Base-by-base conservation (phyloP, 2,113 vertebrate genomes). In the Alectura lathami region DNA sequence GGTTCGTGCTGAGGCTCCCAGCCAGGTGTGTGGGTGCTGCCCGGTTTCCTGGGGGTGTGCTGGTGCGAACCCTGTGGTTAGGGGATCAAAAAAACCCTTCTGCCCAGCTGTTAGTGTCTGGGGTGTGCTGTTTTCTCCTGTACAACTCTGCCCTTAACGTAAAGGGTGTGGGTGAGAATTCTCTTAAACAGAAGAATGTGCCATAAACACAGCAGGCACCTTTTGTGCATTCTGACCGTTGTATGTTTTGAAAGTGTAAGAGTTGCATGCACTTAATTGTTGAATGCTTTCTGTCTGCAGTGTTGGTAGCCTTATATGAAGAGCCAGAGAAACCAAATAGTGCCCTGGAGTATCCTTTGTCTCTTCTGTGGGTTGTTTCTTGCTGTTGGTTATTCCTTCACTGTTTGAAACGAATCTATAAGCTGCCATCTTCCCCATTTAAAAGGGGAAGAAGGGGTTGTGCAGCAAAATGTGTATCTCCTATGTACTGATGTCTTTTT, bases 281-380 rank as follows among this genome's bases (percentile, higher is more conserved):
- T 96, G 78, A 80, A 93, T 92, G 34, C 95, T 96, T 97, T 90
- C 77, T 62, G 82, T 96, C 98, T 98, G 75, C 98, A 99, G 99
- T 99, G 90, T 95, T 99, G 97, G 99, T 99, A 93, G 98, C 98
- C 88, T 98, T 99, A 77, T 99, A 99, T 88, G 98, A 99, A 97
- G 99, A 99, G 93, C 97, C 97, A 32, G 99, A 99, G 78, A 99
- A 99, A 98, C 99, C 99, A 50, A 98, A 97, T 76, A 98, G 99
- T 97, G 99, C 99, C 75, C 94, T 99, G 97, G 99, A 99, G 99
- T 99, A 99, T 99, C 99, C 99, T 99, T 99, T 98, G 87, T 48
- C 63, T 88, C 92, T 87, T 59, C 75, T 93, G 32, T 74, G n/a
- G 53, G 27, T 88, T 48, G 16, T 53, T 66, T 62, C 83, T 56